Conservation (phyloP, 2,888 invertebrate species). For the Tenthredo livida region DNA sequence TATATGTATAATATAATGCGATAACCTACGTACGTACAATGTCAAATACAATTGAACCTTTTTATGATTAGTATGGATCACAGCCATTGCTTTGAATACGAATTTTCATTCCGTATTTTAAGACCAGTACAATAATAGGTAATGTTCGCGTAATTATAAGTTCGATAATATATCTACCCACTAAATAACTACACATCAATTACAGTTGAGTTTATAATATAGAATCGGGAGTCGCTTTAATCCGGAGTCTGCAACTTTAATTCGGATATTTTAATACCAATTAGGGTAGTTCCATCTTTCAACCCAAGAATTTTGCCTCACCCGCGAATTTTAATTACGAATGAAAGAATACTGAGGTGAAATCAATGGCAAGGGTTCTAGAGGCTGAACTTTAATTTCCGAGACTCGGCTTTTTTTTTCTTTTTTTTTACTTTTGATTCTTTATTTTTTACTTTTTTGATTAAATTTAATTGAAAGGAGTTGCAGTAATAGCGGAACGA, state of each 20-base stretch:
- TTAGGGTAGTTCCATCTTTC: not conserved
- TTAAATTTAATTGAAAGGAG: not conserved
- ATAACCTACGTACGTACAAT: constrained; percentile 66
- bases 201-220: constrained; percentile 38
- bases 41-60: constrained; percentile 71
- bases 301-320: not conserved
- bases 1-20: constrained; percentile 55
- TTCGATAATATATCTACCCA: constrained; percentile 57
- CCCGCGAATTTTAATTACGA: constrained; percentile 3
- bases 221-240: constrained; percentile 9
- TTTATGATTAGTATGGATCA: constrained; percentile 75
- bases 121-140: constrained; percentile 72
- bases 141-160: constrained; percentile 71
- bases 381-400: not conserved
- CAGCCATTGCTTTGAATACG: constrained; percentile 78
- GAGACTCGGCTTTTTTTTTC: not conserved
- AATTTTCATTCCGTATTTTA: constrained; percentile 75
- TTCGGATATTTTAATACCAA: not conserved
- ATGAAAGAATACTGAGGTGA: not conserved
- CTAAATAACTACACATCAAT: constrained; percentile 64
- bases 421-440: not conserved
- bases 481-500: not conserved
- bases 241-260: not conserved
- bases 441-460: not conserved
- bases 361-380: not conserved